Evolutionary conservation across 2,888 invertebrate species (phyloP).

Genomic region (Leptopilina drosophilae): DNA sequence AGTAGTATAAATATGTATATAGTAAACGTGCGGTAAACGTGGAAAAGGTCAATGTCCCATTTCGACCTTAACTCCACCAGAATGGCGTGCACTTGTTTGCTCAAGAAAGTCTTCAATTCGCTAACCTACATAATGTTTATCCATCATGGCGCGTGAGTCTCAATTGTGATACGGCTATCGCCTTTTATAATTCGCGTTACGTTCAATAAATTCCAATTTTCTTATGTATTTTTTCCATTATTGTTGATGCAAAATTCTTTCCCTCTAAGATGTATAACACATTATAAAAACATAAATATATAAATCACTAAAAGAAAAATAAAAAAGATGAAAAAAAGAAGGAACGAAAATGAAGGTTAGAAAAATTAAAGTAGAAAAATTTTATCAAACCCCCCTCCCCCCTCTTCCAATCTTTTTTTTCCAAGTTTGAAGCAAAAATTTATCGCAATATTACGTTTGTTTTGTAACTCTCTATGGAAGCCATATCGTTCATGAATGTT

Average conservation of each 20-base stretch:
- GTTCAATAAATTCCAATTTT: constrained; percentile 2
- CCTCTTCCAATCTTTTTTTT: not conserved
- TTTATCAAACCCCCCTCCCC: not conserved
- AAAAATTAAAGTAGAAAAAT: not conserved
- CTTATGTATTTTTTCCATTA: no score
- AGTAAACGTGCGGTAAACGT: constrained; percentile 18
- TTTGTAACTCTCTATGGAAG: not conserved
- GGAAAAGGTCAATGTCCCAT: constrained; percentile 65
- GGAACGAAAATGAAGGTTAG: no score
- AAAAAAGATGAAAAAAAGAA: no score
- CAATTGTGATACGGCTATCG: constrained; percentile 36
- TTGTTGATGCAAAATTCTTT: no score
- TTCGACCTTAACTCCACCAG: constrained; percentile 64
- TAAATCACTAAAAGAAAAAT: no score
- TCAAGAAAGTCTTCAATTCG: constrained; percentile 61
- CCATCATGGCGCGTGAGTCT: constrained; percentile 40
- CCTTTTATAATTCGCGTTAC: constrained; percentile 36
- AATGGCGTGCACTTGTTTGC: constrained; percentile 58
- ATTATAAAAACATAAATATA: no score
- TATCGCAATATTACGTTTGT: not conserved
- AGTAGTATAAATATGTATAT: not conserved
- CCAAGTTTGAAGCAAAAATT: not conserved
- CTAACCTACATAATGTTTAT: constrained; percentile 60
- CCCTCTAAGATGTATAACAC: no score
- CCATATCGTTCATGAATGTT: not conserved